A percentile compares a stretch with the other conserved stretches of the same genome.
These are phyloP conservation scores for Boulengerochromis microlepis DNA, from an alignment of 2,113 vertebrate genomes.

Conservation along the genomic window DNA sequence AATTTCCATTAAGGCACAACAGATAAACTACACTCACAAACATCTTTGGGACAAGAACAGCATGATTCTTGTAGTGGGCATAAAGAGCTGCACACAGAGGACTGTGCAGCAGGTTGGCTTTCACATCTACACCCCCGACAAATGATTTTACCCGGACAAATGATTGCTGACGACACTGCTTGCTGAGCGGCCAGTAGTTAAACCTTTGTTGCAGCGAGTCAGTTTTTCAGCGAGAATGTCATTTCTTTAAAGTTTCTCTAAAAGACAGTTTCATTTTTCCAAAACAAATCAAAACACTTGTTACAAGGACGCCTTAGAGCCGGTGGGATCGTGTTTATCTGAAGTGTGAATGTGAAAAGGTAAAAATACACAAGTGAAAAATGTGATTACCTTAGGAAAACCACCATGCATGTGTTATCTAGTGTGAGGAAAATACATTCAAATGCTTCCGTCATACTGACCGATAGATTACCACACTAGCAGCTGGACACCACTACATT, in stretches of 20 bases:
- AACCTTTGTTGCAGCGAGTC: background rate
- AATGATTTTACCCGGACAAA: fast-evolving
- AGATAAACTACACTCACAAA: constrained; percentile 34
- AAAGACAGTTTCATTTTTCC: background rate
- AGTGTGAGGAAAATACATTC: constrained; percentile 28
- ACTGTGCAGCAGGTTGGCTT: background rate
- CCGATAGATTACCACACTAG: background rate
- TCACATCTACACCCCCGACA: background rate
- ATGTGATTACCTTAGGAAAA: background rate
- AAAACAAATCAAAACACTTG: background rate
- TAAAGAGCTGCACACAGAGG: background rate
- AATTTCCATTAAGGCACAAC: constrained; percentile 59
- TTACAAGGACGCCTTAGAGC: background rate
- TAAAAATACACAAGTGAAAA: background rate
- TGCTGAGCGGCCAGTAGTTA: background rate
- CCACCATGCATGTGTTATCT: background rate
- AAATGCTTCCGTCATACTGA: constrained; percentile 4
- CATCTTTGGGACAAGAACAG: constrained; percentile 23
- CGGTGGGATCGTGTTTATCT: background rate
- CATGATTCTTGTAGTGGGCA: background rate
- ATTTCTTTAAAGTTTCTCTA: background rate
- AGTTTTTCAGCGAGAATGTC: background rate
- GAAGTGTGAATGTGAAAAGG: background rate
- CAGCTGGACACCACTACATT: background rate
- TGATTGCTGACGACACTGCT: background rate